Percentiles rank a stretch among this genome's conserved stretches.
Evolutionary conservation across 2,797 vertebrate species (phyloP).

Genomic region (Mus caroli): DNA sequence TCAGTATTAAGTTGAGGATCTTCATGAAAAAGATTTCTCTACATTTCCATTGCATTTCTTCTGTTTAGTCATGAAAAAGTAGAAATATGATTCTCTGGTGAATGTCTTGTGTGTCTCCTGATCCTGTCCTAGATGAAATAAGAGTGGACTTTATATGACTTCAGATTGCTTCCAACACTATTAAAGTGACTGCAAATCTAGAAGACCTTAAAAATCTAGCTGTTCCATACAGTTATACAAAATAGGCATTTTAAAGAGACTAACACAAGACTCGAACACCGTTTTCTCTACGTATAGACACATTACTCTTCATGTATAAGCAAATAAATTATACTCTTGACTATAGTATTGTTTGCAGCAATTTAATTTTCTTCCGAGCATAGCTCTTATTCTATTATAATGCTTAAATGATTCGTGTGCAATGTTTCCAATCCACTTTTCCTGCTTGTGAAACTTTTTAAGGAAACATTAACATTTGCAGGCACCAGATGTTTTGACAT

Average conservation of each 20-base stretch:
- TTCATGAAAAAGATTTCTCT: not conserved
- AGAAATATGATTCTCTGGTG: slow-evolving; percentile 26
- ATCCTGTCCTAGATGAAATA: not conserved
- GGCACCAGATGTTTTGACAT: slow-evolving; percentile 92
- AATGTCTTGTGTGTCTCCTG: not conserved
- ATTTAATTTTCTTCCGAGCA: slow-evolving; percentile 82
- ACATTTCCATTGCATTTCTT: not conserved
- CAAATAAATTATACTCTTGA: slow-evolving; percentile 85
- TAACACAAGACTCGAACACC: slow-evolving; percentile 20
- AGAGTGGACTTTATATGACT: not conserved
- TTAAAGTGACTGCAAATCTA: slow-evolving; percentile 31
- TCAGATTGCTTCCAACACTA: not conserved
- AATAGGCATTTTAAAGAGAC: slow-evolving; percentile 60
- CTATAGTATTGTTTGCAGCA: slow-evolving; percentile 81
- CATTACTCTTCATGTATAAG: slow-evolving; percentile 80
- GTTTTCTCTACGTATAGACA: slow-evolving; percentile 55
- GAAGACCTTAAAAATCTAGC: slow-evolving; percentile 20
- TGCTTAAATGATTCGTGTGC: slow-evolving; percentile 86
- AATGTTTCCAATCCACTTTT: slow-evolving; percentile 88
- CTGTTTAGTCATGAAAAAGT: slow-evolving; percentile 8
- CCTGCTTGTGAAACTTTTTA: slow-evolving; percentile 88
- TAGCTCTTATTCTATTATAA: slow-evolving; percentile 88
- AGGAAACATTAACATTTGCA: slow-evolving; percentile 89
- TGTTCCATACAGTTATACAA: slow-evolving; percentile 27
- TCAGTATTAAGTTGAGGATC: not conserved